Conservation (phyloP, 2,888 invertebrate genomes). For the Tenthredo distinguenda region DNA sequence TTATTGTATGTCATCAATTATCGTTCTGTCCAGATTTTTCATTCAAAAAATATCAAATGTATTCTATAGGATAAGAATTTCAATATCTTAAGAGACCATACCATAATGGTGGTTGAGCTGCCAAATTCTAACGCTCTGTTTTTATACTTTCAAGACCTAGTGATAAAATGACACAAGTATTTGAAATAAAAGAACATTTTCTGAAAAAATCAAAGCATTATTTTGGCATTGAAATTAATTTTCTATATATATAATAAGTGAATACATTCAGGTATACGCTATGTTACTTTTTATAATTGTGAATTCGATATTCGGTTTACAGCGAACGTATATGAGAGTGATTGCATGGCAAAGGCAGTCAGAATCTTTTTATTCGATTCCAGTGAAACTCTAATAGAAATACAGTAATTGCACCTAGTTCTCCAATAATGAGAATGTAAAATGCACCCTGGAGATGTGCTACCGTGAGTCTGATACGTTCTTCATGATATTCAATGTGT, state of each 20-base stretch:
- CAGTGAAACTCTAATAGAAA: not conserved
- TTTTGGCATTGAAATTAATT: not conserved
- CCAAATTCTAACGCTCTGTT: not conserved
- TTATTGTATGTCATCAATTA: not conserved
- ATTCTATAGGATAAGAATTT: not conserved
- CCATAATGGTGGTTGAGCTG: not conserved
- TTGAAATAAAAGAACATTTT: not conserved
- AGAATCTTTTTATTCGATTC: not conserved
- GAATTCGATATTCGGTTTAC: not conserved
- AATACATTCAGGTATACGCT: not conserved
- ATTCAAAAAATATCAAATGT: not conserved
- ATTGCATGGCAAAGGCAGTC: not conserved
- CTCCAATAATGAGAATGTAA: not conserved
- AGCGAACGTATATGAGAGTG: not conserved
- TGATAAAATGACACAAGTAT: not conserved
- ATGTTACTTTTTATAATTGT: not conserved
- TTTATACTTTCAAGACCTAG: not conserved
- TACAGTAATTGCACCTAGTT: not conserved
- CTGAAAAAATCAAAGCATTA: not conserved
- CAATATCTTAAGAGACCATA: not conserved
- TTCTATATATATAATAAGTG: not conserved
- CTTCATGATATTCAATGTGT: not conserved
- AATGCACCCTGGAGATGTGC: conserved; percentile 5
- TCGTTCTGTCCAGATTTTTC: not conserved
- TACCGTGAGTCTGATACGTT: not conserved